phyloP scores from a whole-genome alignment of 2,797 vertebrate species.

The Chloroceryle inda region DNA sequence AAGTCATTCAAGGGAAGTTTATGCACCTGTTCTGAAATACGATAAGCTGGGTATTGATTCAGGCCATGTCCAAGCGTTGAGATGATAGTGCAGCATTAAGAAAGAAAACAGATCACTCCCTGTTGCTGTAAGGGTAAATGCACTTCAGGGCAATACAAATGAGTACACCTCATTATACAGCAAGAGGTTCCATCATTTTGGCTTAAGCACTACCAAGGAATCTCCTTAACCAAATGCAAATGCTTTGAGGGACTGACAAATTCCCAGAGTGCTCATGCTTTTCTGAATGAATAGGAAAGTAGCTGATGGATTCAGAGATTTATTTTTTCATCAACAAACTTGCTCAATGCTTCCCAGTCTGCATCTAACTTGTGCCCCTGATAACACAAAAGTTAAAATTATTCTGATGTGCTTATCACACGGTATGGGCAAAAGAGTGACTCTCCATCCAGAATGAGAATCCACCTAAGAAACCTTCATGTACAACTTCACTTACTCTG shows the following conservation, averaged over 20 bases:
- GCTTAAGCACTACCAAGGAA: not conserved
- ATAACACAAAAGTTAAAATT: not conserved
- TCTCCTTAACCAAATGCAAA: not conserved
- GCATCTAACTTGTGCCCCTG: not conserved
- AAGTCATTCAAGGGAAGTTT: conserved; percentile 48
- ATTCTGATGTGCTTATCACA: not conserved
- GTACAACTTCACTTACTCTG: not conserved
- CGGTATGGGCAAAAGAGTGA: not conserved
- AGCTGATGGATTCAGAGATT: not conserved
- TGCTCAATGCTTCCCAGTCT: not conserved
- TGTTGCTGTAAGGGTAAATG: not conserved
- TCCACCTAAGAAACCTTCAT: not conserved
- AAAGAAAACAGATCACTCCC: not conserved
- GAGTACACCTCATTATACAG: not conserved
- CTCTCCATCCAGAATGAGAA: not conserved
- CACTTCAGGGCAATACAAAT: not conserved
- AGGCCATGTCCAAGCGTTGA: conserved; percentile 1
- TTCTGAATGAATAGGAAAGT: not conserved
- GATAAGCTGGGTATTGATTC: conserved; percentile 12
- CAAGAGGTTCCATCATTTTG: not conserved
- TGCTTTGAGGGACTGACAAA: not conserved
- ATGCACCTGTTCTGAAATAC: conserved; percentile 64
- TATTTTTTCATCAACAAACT: not conserved
- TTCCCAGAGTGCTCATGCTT: not conserved
- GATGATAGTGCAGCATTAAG: not conserved